Evolutionary conservation across 2,888 invertebrate species (phyloP), one percentile per base, ranked within the genome.

Genomic region (Eremobia ochroleuca): DNA sequence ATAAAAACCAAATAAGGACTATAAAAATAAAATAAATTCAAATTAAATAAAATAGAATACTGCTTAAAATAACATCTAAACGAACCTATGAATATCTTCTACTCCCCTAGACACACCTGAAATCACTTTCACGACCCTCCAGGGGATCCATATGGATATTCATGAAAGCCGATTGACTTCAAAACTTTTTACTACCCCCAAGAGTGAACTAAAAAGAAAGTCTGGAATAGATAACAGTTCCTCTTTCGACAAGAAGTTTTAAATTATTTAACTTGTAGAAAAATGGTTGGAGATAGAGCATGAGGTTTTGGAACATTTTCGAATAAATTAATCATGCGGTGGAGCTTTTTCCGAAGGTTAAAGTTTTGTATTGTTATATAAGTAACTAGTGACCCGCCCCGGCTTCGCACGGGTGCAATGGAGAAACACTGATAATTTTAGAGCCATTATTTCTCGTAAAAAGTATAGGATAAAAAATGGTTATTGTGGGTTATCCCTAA

Each of bases 131-230:
- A 79, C 28, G 25, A 62, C 28, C 11, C 71, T 25, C 61, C 9
- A 37, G 69, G 25, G 85, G 37, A 37, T 34, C 55, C 73, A 58
- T 69, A 69, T 69, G 81, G 61, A 58, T 84, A 84, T 79, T 82
- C 80, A 70, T 37, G 61, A 31, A 49, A 73, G 66, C 13, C 73
- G 69, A 82, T 85, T 55, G 66, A 70, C 80, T 84, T 84, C 64
- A 70, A 70, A 82, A 82, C 69, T 62, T 70, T 79, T 62, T 59
- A 84, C 65, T 13, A 3, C 66, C 18, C 80, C 58, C 70, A 43
- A 59, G 64, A 25, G 59, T 2, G 21, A 59, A 55, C 37, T 72
- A 72, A 77, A 59, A 49, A 49, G 28, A 67, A 70, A 55, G 59
- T 66, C 68, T 25, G 68, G 72, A 34, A 73, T 66, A 69, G 65